Base-by-base conservation (phyloP, 2,113 vertebrate genomes). In the Ctenomys sociabilis region DNA sequence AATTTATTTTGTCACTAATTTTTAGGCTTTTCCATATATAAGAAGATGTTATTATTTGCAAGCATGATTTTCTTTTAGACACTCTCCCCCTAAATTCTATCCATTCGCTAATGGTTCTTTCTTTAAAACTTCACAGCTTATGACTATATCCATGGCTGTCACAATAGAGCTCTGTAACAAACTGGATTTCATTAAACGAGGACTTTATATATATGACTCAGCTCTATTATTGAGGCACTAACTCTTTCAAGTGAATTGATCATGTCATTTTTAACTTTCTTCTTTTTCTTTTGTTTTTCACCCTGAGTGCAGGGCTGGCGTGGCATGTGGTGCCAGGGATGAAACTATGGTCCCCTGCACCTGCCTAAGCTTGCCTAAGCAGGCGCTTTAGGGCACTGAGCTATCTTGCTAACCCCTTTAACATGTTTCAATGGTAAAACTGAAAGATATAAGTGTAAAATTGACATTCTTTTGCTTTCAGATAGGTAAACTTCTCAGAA, bases 11-110 rank as follows among this genome's bases (percentile, higher is more conserved):
- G 43, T 22, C 28, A 91, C 5, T 52, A 35, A 28, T 21, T 72
- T 5, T n/a, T 54, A 59, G 37, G 54, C 72, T 72, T 89, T 97
- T 94, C 59, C 52, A 19, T 89, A 85, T 92, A 28, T 75, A 75
- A 64, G 35, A 40, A 93, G 49, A 83, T n/a, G 1, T 22, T 95
- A 72, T 37, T 77, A 12, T 93, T 84, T 95, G 7, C 94, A 95
- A 72, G 16, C 70, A 37, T 17, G 17, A 49, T 94, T 90, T 88
- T 45, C 52, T 94, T 80, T 73, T 45, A 66, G 59, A 11, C 11
- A 45, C 32, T 96, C 97, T 96, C n/a, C 1, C 95, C 73, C 26
- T 85, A 64, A 95, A 68, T 96, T 93, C 52, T 92, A 9, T 7
- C 28, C 28, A 66, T 78, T 61, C 35, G 7, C 19, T 30, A 93